Percentiles rank a stretch among this genome's conserved stretches.
Evolutionary conservation across 2,797 vertebrate genomes (phyloP).

Genomic region (Rhadinocentrus ornatus): DNA sequence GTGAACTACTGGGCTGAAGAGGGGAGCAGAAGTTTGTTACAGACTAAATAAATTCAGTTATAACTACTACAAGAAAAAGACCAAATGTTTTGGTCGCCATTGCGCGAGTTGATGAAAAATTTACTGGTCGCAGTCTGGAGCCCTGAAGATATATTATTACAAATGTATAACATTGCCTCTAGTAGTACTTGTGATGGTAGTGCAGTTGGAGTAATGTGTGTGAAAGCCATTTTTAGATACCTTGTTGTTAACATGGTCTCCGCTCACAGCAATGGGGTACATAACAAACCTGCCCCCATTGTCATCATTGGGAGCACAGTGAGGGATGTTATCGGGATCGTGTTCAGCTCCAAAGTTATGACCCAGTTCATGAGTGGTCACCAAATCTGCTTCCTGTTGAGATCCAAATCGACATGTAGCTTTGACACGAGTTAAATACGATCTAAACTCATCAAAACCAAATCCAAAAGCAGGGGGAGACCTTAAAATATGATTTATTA

Average conservation of each 20-base stretch:
- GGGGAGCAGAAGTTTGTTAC: too few species aligned
- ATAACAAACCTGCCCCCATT: constrained; percentile 95
- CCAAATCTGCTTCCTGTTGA: constrained; percentile 95
- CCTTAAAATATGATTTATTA: too few species aligned
- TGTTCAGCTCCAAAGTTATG: constrained; percentile 99
- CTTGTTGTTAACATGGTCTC: constrained; percentile 97
- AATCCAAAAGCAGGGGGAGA: too few species aligned
- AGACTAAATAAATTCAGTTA: too few species aligned
- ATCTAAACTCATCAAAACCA: neutral
- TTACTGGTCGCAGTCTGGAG: too few species aligned
- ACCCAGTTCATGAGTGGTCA: constrained; percentile 96
- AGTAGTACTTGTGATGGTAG: neutral
- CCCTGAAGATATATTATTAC: neutral
- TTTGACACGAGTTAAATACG: neutral
- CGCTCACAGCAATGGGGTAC: constrained; percentile 99
- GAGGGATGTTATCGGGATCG: constrained; percentile 90
- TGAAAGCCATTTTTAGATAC: constrained; percentile 51
- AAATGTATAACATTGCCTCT: neutral
- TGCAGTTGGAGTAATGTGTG: neutral
- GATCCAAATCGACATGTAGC: neutral
- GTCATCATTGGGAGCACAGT: constrained; percentile 94
- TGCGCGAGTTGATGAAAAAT: too few species aligned
- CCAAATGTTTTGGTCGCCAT: too few species aligned
- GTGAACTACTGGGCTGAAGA: too few species aligned
- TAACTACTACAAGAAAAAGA: too few species aligned